Evolutionary conservation across 2,113 vertebrate species (phyloP), one percentile per base, ranked within the genome.

Genomic region (Pipa parva): DNA sequence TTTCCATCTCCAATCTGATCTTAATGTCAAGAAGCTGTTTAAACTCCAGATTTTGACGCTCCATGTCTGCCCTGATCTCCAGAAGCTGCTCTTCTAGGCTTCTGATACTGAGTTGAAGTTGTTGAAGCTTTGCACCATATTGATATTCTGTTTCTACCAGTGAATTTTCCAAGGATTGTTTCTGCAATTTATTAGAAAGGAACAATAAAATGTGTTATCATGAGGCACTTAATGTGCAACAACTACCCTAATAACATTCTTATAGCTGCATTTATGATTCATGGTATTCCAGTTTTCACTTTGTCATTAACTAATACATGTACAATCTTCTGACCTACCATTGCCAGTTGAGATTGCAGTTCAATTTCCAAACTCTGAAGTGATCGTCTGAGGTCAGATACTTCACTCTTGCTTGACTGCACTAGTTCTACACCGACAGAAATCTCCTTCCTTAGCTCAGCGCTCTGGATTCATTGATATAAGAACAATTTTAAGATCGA

Each of bases 291-390:
- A n/a, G n/a, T n/a, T n/a, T n/a, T n/a, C n/a, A n/a, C n/a, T n/a
- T n/a, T n/a, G n/a, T n/a, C n/a, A n/a, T n/a, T n/a, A n/a, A n/a
- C n/a, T n/a, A n/a, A n/a, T n/a, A n/a, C n/a, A n/a, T n/a, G n/a
- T n/a, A n/a, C n/a, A n/a, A n/a, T n/a, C n/a, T 50, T 21, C 3
- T 21, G 21, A 46, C 78, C 81, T 81, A 89, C 88, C 93, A 85
- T 77, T 66, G 65, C 85, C 17, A 80, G 61, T 0, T 88, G 76
- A 7, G 91, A 86, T 75, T 92, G 89, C 3, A 94, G 63, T 46
- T 97, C 89, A 7, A 95, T 85, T 79, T 95, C 83, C 72, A 93
- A 72, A 5, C 2, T 2, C 79, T 95, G 92, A 15, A 84, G 51
- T 21, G 59, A 79, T 6, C 82, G 89, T 77, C 75, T 92, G 18